These are phyloP conservation scores for Scelioninae gen. 1 DNA, from an alignment of 2,888 invertebrate genomes.

Conservation along the genomic window DNA sequence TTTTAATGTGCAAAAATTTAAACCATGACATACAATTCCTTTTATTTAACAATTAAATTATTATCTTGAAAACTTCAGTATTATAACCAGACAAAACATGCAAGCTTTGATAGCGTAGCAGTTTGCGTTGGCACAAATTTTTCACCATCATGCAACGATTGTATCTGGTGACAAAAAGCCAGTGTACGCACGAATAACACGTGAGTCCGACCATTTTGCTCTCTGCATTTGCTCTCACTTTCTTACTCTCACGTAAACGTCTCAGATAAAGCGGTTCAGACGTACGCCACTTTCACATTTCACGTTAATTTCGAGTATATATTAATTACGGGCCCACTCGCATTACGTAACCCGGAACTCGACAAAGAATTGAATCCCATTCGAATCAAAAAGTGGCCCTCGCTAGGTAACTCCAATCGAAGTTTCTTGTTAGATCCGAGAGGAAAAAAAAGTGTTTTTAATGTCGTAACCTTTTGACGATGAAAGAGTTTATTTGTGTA, in stretches of 20 bases:
- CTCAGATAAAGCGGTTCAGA: slow-evolving; percentile 27
- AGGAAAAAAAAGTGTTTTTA: slow-evolving; percentile 21
- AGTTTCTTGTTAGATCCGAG: background rate
- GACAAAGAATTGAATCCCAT: slow-evolving; percentile 32
- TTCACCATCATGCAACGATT: slow-evolving; percentile 41
- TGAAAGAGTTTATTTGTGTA: slow-evolving; percentile 33
- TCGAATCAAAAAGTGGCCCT: slow-evolving; percentile 32
- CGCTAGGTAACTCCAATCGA: background rate
- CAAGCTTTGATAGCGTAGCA: too few species aligned
- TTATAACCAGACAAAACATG: too few species aligned
- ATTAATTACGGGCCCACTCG: slow-evolving; percentile 75
- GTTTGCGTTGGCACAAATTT: slow-evolving; percentile 49
- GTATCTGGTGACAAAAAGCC: slow-evolving; percentile 51
- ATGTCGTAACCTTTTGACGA: slow-evolving; percentile 34
- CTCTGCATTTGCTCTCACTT: slow-evolving; percentile 75
- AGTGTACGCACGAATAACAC: slow-evolving; percentile 38
- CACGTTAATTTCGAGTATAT: slow-evolving; percentile 77
- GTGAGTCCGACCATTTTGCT: slow-evolving; percentile 57
- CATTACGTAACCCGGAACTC: slow-evolving; percentile 73
- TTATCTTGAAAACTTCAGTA: too few species aligned
- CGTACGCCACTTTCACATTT: slow-evolving; percentile 79
- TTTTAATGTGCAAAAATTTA: too few species aligned
- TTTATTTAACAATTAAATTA: too few species aligned
- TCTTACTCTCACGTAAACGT: slow-evolving; percentile 73
- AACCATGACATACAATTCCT: too few species aligned